These are phyloP conservation scores for Lepidothrix coronata DNA, from an alignment of 2,113 vertebrate genomes.

Conservation along the genomic window DNA sequence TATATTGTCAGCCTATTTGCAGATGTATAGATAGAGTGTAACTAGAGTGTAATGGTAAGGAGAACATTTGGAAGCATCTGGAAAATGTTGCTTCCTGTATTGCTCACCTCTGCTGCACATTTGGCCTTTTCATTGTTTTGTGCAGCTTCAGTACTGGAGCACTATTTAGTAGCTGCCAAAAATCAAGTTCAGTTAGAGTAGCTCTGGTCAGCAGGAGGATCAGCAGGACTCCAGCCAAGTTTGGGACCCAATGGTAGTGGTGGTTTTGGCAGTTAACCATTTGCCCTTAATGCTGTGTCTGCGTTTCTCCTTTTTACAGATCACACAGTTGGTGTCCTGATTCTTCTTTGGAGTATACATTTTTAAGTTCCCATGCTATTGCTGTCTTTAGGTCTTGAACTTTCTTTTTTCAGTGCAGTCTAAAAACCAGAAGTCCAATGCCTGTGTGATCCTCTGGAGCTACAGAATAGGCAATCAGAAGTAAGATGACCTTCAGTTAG, in stretches of 20 bases:
- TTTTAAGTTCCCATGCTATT: neutral
- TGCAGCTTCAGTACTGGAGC: neutral
- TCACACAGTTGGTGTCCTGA: neutral
- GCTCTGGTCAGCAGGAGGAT: neutral
- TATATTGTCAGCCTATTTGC: neutral
- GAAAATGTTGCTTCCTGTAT: neutral
- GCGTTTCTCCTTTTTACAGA: neutral
- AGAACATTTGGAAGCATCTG: neutral
- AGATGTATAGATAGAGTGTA: neutral
- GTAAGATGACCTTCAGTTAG: neutral
- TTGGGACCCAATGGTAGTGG: neutral
- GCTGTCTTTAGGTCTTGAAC: neutral
- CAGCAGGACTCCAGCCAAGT: neutral
- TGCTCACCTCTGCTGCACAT: neutral
- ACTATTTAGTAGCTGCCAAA: neutral
- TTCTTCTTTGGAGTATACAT: neutral
- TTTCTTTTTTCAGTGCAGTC: neutral
- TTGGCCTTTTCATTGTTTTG: neutral
- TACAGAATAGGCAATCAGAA: neutral
- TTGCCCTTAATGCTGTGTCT: neutral
- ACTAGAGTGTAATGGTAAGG: neutral
- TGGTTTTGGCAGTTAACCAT: neutral
- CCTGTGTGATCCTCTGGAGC: neutral
- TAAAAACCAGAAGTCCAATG: neutral
- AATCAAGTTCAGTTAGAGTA: neutral